Base-by-base conservation (phyloP, 2,797 vertebrate species). In the Fistularia tabacaria region DNA sequence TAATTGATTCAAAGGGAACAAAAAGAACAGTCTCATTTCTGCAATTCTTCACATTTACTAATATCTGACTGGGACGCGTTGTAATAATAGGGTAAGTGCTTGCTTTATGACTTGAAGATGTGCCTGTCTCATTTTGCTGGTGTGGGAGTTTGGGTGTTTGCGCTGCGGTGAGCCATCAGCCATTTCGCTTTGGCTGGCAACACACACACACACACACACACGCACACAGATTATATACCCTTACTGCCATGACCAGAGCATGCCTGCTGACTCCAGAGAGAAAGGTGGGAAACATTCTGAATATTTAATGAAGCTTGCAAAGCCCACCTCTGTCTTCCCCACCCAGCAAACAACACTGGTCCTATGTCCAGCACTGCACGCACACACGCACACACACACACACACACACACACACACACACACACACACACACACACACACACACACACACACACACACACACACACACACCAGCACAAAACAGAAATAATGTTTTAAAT, bases 401-500 rank as follows among this genome's bases (percentile, higher is more conserved):
- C 43, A 44, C 43, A 10, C 71, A 40, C 7, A n/a, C 49, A 8
- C 49, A 46, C 49, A 51, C 51, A 39, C 36, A 37, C 45, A 59
- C 93, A 91, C 87, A 46, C 40, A 47, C 54, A 14, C 54, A 51
- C 63, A 54, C 54, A 38, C 59, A 14, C 62, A 57, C 92, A 91
- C 89, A 46, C 51, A 52, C 52, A 67, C 39, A 36, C 43, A 43
- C 52, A 38, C 57, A 46, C 14, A 49, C 39, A 50, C 14, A 49
- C 11, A 25, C 53, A 48, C 11, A 54, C 69, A 66, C 92, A 93
- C 89, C 89, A 89, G 92, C 91, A 74, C 61, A 80, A 95, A 97
- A 95, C 93, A 94, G 94, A 95, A 97, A 95, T 95, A 96, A 96
- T 94, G 93, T 97, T 97, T 98, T 97, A 96, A 98, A 96, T 94